Evolutionary conservation across 2,113 vertebrate genomes (phyloP), one percentile per base, ranked within the genome.

Genomic region (Rhabdomys dilectus): DNA sequence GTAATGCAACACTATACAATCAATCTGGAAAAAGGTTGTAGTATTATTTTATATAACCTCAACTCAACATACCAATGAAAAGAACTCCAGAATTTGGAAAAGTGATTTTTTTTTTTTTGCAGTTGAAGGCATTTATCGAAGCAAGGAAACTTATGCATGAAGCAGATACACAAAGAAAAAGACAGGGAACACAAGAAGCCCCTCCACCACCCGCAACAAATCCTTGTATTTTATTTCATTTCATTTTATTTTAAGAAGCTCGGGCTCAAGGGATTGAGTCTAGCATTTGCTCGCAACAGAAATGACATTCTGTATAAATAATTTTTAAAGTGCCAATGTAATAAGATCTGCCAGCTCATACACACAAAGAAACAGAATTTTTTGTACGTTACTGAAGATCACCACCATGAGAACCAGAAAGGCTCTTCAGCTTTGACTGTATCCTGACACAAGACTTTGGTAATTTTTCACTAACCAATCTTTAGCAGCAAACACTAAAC

Each of bases 341-440:
- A 39, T 39, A 34, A 77, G 15, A 36, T 75, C 70, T 89, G 34
- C 56, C 17, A 75, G 73, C 19, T 34, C 26, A 81, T 19, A 81
- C 36, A 36, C 48, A 53, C 48, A 53, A n/a, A 48, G 66, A 91
- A 78, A 34, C 24, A 66, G 36, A 39, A 66, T 39, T 93, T 88
- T 51, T 70, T 82, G 68, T 92, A 77, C 10, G 21, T 73, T 42
- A 19, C n/a, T 45, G 51, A 89, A 94, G 4, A 42, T 22, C 82
- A 87, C 31, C 66, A 96, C 10, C 48, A 88, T 42, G 31, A 42
- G 34, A 91, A 87, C 51, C 29, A 92, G n/a, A 92, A 94, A 88
- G 62, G 34, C 75, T 88, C 53, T 78, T 91, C 70, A 91, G 76
- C 64, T 5, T 53, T 45, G 66, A 68, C 26, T 70, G 21, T 5